Conservation (phyloP, 2,113 vertebrate species). For the Tinamus guttatus region DNA sequence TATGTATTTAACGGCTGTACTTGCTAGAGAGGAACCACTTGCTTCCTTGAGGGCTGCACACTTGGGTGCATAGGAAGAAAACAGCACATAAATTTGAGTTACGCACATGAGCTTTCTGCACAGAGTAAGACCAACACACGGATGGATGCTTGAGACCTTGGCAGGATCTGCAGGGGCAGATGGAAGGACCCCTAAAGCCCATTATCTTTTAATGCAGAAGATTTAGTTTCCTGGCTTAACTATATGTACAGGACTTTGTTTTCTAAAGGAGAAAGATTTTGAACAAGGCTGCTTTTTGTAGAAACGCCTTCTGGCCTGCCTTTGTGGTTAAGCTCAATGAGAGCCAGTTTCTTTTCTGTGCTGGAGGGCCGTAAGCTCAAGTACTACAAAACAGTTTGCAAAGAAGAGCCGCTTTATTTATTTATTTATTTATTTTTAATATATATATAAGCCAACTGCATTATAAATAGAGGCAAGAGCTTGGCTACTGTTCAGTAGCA, state of each 20-base stretch:
- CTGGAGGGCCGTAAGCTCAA: not conserved
- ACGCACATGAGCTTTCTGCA: not conserved
- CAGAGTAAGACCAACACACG: not conserved
- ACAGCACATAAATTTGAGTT: not conserved
- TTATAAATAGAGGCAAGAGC: conserved; percentile 43
- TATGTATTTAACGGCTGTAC: not conserved
- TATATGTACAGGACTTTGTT: not conserved
- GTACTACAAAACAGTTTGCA: not conserved
- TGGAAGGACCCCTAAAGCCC: not conserved
- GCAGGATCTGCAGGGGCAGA: not conserved
- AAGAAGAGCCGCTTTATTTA: not conserved
- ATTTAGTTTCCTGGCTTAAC: not conserved
- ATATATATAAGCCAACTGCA: not conserved
- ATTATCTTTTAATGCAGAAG: not conserved
- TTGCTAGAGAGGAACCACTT: not conserved
- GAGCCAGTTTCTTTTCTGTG: not conserved
- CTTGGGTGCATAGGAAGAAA: not conserved
- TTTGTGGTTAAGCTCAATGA: not conserved
- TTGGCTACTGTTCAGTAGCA: conserved; percentile 5
- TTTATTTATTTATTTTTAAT: too few relatives aligned
- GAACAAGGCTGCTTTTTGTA: not conserved
- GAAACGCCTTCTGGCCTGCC: not conserved
- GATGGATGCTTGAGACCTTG: not conserved
- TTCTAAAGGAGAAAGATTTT: not conserved
- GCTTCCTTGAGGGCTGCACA: not conserved